Evolutionary conservation across 30 jellyfish, hydroid and myxozoan species (phyloP).

Genomic region (Hydractinia symbiolongicarpus): DNA sequence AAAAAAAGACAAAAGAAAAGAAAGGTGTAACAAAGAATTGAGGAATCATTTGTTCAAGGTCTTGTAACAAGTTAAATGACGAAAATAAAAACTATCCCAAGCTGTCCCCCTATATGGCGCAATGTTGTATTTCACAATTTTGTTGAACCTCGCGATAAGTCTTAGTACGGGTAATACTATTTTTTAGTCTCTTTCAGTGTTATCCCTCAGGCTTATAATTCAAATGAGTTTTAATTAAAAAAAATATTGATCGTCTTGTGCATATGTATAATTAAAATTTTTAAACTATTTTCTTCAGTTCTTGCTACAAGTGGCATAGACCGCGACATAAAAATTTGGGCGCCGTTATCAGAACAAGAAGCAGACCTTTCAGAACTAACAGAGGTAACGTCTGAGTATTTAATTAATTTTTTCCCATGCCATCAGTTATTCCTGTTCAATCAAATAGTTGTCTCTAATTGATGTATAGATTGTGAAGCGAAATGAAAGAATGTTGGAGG

Average conservation of each 20-base stretch:
- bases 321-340: conserved; percentile 68
- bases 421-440: too few relatives aligned
- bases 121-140: too few relatives aligned
- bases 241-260: background rate
- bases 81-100: too few relatives aligned
- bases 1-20: too few relatives aligned
- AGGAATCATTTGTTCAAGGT: too few relatives aligned
- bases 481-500: conserved; percentile 81
- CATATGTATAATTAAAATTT: background rate
- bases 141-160: too few relatives aligned
- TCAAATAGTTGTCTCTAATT: background rate
- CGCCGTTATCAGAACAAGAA: conserved; percentile 51
- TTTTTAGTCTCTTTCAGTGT: too few relatives aligned
- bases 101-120: too few relatives aligned
- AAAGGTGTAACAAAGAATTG: too few relatives aligned
- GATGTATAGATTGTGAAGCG: conserved; percentile 64
- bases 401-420: too few relatives aligned
- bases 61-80: too few relatives aligned
- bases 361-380: conserved; percentile 30
- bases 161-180: too few relatives aligned
- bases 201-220: background rate
- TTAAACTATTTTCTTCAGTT: conserved; percentile 21
- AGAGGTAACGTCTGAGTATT: conserved; percentile 36
- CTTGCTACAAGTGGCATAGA: conserved; percentile 91
- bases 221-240: background rate